Percentiles rank a stretch among this genome's conserved stretches.
These are phyloP conservation scores for Picathartes gymnocephalus DNA, from an alignment of 2,113 vertebrate species.

Conservation along the genomic window DNA sequence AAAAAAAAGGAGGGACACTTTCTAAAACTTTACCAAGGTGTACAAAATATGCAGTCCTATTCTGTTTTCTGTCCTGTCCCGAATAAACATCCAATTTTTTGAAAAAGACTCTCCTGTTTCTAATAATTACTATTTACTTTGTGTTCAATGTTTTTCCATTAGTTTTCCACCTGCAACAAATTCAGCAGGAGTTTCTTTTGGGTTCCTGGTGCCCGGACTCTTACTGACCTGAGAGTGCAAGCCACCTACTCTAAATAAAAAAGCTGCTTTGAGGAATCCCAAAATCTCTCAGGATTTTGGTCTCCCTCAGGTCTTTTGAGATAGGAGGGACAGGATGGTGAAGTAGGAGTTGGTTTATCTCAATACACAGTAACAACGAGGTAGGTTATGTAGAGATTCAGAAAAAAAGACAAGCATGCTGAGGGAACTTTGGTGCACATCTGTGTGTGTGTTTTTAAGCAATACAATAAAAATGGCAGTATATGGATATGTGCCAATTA, in stretches of 20 bases:
- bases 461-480: neutral
- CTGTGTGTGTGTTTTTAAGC: neutral
- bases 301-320: neutral
- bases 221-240: neutral
- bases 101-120: neutral
- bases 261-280: neutral
- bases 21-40: neutral
- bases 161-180: neutral
- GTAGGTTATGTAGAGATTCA: neutral
- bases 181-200: neutral
- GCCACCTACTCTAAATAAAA: neutral
- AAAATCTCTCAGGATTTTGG: neutral
- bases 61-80: neutral
- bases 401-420: neutral
- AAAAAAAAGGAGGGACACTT: neutral
- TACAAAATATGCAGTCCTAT: neutral
- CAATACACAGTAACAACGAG: neutral
- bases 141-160: neutral
- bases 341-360: neutral
- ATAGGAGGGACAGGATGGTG: neutral
- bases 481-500: neutral
- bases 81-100: neutral
- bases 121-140: neutral
- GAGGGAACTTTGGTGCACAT: neutral
- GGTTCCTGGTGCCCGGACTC: neutral